These are phyloP conservation scores for Eudemis profundana DNA, from an alignment of 2,888 invertebrate genomes.

Conservation along the genomic window DNA sequence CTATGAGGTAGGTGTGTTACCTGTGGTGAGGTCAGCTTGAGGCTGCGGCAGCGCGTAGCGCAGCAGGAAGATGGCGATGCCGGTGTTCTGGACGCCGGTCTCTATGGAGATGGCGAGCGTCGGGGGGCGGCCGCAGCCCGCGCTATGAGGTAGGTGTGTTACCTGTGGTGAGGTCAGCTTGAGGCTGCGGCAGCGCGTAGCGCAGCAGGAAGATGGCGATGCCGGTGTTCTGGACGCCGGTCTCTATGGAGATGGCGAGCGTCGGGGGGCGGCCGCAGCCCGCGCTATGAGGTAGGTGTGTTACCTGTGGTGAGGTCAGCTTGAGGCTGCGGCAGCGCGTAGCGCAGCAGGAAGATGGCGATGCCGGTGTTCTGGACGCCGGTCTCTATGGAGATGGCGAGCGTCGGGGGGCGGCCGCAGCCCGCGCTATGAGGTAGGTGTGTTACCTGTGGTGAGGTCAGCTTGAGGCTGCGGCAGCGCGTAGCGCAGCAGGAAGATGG, in stretches of 20 bases:
- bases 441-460: too few relatives aligned
- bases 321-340: conserved; percentile 93
- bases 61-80: conserved; percentile 95
- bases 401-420: conserved; percentile 87
- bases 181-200: conserved; percentile 92
- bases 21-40: conserved; percentile 93
- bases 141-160: conserved; percentile 87
- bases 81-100: conserved; percentile 97
- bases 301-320: too few relatives aligned
- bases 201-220: conserved; percentile 95
- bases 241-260: conserved; percentile 97
- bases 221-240: conserved; percentile 97
- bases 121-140: conserved; percentile 85
- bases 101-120: conserved; percentile 97
- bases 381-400: conserved; percentile 97
- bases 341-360: conserved; percentile 93
- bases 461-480: conserved; percentile 93
- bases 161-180: too few relatives aligned
- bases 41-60: conserved; percentile 93
- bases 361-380: conserved; percentile 98
- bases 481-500: conserved; percentile 94
- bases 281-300: conserved; percentile 86
- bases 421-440: conserved; percentile 85
- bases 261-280: conserved; percentile 86
- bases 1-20: conserved; percentile 85